These are phyloP conservation scores for Kryptopterus vitreolus DNA, from an alignment of 2,797 vertebrate genomes.

Conservation along the genomic window DNA sequence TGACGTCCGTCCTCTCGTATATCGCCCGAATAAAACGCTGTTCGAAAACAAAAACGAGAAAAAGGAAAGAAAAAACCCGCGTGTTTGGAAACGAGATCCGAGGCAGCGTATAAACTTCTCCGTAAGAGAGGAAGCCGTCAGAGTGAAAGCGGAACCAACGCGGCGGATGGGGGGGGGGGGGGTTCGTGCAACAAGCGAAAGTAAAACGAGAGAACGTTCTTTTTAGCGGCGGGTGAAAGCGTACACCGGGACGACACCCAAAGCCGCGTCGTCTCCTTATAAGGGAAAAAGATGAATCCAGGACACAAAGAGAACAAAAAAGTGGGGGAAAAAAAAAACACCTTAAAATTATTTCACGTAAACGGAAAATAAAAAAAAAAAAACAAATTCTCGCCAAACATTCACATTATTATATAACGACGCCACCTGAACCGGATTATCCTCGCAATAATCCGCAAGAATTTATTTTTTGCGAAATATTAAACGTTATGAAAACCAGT, in stretches of 20 bases:
- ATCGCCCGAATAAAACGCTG: not conserved
- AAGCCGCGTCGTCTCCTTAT: not conserved
- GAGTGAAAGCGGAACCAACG: not conserved
- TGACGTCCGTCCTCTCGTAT: not conserved
- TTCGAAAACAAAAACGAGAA: too few species aligned
- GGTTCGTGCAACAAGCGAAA: not conserved
- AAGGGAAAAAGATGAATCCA: slow-evolving; percentile 18
- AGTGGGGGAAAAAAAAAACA: too few species aligned
- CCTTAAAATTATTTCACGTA: not conserved
- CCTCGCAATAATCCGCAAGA: slow-evolving; percentile 9
- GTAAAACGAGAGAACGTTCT: not conserved
- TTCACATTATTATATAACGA: not conserved
- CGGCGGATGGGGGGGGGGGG: too few species aligned
- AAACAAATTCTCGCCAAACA: not conserved
- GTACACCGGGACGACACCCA: not conserved
- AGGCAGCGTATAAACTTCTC: not conserved
- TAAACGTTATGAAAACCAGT: not conserved
- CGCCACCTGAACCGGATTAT: slow-evolving; percentile 22
- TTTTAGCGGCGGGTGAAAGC: slow-evolving; percentile 6
- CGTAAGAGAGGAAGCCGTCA: not conserved
- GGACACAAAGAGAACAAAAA: too few species aligned
- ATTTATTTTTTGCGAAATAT: slow-evolving; percentile 5
- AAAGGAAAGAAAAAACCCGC: not conserved
- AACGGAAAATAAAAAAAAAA: slow-evolving; percentile 7
- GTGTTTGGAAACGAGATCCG: slow-evolving; percentile 50